Conservation (phyloP, 2,113 vertebrate genomes). For the Egretta garzetta region DNA sequence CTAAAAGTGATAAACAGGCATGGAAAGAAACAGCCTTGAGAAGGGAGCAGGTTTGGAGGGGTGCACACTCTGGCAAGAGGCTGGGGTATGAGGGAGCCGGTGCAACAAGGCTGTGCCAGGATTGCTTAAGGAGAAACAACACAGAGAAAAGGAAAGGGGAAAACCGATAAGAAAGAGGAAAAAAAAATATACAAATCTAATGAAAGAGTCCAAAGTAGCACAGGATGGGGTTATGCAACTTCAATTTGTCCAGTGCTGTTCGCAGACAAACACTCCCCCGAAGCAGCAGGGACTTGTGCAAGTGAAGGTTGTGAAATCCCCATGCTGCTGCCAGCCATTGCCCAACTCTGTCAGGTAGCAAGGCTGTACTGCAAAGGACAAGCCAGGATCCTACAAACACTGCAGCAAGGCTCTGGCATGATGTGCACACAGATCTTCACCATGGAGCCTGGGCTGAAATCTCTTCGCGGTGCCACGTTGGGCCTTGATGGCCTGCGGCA, state of each 20-base stretch:
- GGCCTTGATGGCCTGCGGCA: neutral
- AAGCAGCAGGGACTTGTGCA: slow-evolving; percentile 35
- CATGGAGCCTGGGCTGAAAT: neutral
- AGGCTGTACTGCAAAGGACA: neutral
- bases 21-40: neutral
- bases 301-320: slow-evolving; percentile 11
- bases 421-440: neutral
- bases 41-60: neutral
- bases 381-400: neutral
- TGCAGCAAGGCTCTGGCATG: fast-evolving
- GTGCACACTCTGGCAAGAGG: neutral
- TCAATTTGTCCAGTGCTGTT: slow-evolving; percentile 11
- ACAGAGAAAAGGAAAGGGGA: neutral
- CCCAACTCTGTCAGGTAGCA: neutral
- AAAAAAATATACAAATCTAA: neutral
- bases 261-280: slow-evolving; percentile 16
- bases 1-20: neutral
- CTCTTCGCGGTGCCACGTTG: neutral
- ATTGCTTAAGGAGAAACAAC: neutral
- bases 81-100: neutral
- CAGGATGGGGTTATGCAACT: slow-evolving; percentile 47
- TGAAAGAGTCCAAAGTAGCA: slow-evolving; percentile 17
- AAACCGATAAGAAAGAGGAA: neutral
- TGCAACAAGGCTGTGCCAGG: neutral
- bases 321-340: neutral